A percentile compares a stretch with the other conserved stretches of the same genome.
Conservation (phyloP, 2,113 vertebrate genomes). For the Scopus umbretta region DNA sequence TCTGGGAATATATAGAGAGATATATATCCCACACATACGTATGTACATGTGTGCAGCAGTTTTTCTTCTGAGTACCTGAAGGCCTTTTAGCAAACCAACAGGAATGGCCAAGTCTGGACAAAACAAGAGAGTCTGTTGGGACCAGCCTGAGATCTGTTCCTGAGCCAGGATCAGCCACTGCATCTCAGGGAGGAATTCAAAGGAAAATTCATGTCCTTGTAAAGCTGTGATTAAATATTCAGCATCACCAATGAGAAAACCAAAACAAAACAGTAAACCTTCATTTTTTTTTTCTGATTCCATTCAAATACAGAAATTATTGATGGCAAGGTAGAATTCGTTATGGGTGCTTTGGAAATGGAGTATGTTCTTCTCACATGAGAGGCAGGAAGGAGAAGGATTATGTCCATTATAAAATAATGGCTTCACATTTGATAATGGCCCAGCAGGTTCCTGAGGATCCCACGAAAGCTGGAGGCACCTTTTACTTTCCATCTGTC, state of each 20-base stretch:
- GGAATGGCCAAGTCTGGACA: not conserved
- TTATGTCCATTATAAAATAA: not conserved
- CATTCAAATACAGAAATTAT: not conserved
- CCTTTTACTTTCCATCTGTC: not conserved
- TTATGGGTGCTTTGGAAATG: not conserved
- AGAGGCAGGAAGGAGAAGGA: not conserved
- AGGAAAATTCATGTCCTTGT: not conserved
- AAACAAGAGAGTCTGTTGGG: not conserved
- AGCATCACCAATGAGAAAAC: not conserved
- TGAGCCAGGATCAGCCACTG: not conserved
- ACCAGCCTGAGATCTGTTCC: not conserved
- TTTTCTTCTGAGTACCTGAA: not conserved
- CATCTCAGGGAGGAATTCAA: not conserved
- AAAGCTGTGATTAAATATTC: not conserved
- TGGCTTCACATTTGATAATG: not conserved
- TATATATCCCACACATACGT: not conserved
- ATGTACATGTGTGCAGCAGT: not conserved
- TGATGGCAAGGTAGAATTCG: not conserved
- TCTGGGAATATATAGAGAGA: not conserved
- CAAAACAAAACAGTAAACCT: not conserved
- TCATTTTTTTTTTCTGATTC: not conserved
- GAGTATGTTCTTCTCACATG: not conserved
- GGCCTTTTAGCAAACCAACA: not conserved
- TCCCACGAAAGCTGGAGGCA: not conserved
- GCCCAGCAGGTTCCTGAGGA: not conserved